Evolutionary conservation across 2,797 vertebrate genomes (phyloP).

Genomic region (Notamacropus eugenii): DNA sequence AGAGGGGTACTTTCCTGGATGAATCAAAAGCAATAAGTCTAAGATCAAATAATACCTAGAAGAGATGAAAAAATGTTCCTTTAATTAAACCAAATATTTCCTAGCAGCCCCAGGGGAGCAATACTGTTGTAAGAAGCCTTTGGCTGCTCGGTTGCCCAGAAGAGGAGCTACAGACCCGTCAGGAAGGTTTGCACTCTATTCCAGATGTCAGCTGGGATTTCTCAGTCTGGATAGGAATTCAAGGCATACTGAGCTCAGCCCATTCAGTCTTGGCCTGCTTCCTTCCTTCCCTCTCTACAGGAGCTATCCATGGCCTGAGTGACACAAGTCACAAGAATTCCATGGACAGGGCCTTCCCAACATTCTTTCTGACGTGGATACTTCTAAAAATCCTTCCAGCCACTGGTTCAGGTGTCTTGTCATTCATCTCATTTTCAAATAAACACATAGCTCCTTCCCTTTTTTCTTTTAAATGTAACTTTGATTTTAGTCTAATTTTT

Average conservation of each 20-base stretch:
- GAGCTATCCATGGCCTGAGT: background rate
- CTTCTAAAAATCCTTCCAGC: background rate
- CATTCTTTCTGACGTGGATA: background rate
- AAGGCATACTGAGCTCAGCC: background rate
- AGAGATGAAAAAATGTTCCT: slow-evolving; percentile 69
- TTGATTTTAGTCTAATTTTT: background rate
- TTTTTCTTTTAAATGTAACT: background rate
- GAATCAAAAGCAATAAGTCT: slow-evolving; percentile 64
- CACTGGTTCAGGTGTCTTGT: background rate
- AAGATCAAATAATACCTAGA: slow-evolving; percentile 25
- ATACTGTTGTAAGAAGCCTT: background rate
- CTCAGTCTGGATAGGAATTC: background rate
- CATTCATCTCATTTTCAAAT: background rate
- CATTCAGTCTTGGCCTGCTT: background rate
- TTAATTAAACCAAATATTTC: slow-evolving; percentile 75
- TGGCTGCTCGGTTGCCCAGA: background rate
- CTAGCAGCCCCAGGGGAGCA: slow-evolving; percentile 31
- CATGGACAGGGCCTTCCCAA: background rate
- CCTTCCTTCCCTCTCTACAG: background rate
- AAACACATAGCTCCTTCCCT: background rate
- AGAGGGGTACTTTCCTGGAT: slow-evolving; percentile 67
- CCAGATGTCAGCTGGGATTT: slow-evolving; percentile 11
- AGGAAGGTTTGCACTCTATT: background rate
- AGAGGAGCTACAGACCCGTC: background rate
- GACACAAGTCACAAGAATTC: background rate